Evolutionary conservation across 2,888 invertebrate genomes (phyloP).

Genomic region (Litoditis marina): DNA sequence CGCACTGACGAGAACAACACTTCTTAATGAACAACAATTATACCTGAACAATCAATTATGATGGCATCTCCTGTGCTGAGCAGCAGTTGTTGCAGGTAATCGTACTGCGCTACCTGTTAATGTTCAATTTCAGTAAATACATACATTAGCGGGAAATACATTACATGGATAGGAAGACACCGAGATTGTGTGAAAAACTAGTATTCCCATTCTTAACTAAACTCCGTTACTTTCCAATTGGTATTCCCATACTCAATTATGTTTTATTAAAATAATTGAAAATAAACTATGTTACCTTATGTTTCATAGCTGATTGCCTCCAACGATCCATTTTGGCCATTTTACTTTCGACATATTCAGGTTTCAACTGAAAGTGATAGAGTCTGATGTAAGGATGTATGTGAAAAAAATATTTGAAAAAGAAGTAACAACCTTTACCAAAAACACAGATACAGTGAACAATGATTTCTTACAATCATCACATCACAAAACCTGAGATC

Average conservation of each 20-base stretch:
- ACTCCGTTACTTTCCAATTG: too few relatives aligned
- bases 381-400: neutral
- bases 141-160: neutral
- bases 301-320: constrained; percentile 61
- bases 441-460: too few relatives aligned
- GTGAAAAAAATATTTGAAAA: constrained; percentile 1
- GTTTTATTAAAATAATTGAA: too few relatives aligned
- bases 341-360: constrained; percentile 42
- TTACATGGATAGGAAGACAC: too few relatives aligned
- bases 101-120: constrained; percentile 43
- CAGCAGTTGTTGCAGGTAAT: constrained; percentile 55
- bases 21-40: neutral
- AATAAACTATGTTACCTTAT: constrained; percentile 49
- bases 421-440: too few relatives aligned
- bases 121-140: neutral
- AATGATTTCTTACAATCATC: too few relatives aligned
- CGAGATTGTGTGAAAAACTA: too few relatives aligned
- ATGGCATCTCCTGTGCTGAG: constrained; percentile 58
- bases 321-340: constrained; percentile 51
- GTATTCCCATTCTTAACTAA: too few relatives aligned
- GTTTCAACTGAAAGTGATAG: constrained; percentile 17
- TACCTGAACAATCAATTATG: constrained; percentile 47
- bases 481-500: too few relatives aligned
- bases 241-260: too few relatives aligned
- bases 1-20: neutral